These are phyloP conservation scores for Xiphophorus couchianus DNA, from an alignment of 2,113 vertebrate species.

Conservation along the genomic window DNA sequence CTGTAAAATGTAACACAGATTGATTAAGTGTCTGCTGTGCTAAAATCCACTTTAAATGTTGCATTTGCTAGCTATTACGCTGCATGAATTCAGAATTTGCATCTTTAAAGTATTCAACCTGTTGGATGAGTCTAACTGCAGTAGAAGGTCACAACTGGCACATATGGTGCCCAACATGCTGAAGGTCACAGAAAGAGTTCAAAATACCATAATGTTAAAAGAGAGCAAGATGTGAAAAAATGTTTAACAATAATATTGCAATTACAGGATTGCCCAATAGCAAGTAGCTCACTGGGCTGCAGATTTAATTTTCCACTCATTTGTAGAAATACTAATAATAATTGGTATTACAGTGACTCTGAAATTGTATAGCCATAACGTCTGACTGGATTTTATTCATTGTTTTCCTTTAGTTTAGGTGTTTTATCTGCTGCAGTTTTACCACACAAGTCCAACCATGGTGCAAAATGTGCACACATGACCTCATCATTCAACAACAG, in stretches of 20 bases:
- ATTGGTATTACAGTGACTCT: neutral
- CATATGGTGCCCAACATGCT: neutral
- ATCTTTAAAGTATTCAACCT: neutral
- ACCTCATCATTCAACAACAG: neutral
- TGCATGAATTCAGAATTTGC: neutral
- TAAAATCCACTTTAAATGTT: neutral
- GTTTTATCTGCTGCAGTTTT: neutral
- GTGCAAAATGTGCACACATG: neutral
- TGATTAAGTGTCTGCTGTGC: neutral
- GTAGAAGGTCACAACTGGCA: neutral
- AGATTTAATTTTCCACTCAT: too few relatives aligned
- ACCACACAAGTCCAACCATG: neutral
- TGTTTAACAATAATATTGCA: neutral
- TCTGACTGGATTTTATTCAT: neutral
- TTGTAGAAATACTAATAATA: too few relatives aligned
- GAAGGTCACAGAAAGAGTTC: neutral
- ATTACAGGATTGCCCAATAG: too few relatives aligned
- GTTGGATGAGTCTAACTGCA: neutral
- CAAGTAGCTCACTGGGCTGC: too few relatives aligned
- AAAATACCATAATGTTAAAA: neutral
- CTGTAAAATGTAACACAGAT: neutral
- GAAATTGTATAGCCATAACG: neutral
- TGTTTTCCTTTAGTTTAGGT: neutral
- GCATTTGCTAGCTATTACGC: neutral
- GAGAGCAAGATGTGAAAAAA: neutral